Base-by-base conservation (phyloP, 1,140 invertebrate species). In the Cotesia vestalis region DNA sequence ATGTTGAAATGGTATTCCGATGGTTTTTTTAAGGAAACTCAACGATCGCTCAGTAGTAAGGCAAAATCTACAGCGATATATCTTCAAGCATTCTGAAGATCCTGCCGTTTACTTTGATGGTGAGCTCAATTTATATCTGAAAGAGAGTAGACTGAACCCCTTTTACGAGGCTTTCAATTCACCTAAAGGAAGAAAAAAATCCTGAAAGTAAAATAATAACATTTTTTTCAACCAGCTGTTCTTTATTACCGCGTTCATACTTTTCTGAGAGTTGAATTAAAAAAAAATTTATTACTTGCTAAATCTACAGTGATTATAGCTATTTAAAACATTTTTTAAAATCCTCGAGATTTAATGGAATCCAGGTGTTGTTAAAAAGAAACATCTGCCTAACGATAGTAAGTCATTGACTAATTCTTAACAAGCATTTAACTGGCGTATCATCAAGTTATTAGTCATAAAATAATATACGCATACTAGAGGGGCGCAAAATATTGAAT, bases 111-210 rank as follows among this genome's bases (percentile, higher is more conserved):
- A 79, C 81, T 81, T 81, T 79, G 81, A 84, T 85, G 83, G 82
- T 81, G 79, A 81, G 81, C 80, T 82, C 84, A 85, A 86, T 86
- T 85, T 86, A 86, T 86, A 86, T 86, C 83, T 27, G 27, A 60
- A 4, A 83, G 78, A 83, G 79, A 77, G 78, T 77, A 46, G 40
- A 77, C 75, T 82, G 80, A 84, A 82, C 80, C 82, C 82, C 83
- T 81, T 85, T 86, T 86, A 84, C 83, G 83, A 85, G 81, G 77
- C 81, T 79, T 76, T 73, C 73, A 66, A 74, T 77, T 46, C 40
- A 46, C 75, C 74, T 73, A 9, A 70, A 69, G 71, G 75, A 40
- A 9, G 9, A 20, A 27, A 14, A 36, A 64, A 1, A 14, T 60
- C 57, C 14, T 1, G 3, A 8, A 46, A 64, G 71, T 64, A 12